phyloP scores from a whole-genome alignment of 2,888 invertebrate genomes.

The Pseudanteris insignis region DNA sequence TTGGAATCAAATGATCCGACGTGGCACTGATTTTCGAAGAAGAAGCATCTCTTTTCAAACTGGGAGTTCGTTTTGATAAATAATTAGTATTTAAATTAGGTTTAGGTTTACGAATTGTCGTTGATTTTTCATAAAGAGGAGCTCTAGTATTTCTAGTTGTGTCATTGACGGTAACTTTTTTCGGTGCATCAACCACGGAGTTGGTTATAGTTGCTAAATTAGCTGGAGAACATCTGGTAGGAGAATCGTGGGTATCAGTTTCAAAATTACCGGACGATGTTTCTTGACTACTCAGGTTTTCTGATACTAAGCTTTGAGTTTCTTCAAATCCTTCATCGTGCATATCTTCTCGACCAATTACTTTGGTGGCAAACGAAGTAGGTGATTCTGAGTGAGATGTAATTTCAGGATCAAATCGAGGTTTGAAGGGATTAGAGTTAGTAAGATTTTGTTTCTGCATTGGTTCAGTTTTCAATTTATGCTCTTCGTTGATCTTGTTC shows the following conservation, averaged over 20 bases:
- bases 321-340: constrained; percentile 93
- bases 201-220: constrained; percentile 47
- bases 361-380: constrained; percentile 59
- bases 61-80: constrained; percentile 57
- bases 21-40: constrained; percentile 29
- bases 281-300: constrained; percentile 86
- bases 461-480: constrained; percentile 5
- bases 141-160: constrained; percentile 6
- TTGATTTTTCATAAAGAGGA: constrained; percentile 16
- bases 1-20: constrained; percentile 9
- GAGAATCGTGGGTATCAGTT: constrained; percentile 71
- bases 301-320: constrained; percentile 86
- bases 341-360: constrained; percentile 71
- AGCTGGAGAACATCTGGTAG: constrained; percentile 62
- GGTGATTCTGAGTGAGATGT: constrained; percentile 66
- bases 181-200: constrained; percentile 2
- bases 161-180: constrained; percentile 3
- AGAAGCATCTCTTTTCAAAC: constrained; percentile 48
- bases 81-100: constrained; percentile 51
- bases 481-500: constrained; percentile 10
- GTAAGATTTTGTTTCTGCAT: constrained; percentile 3
- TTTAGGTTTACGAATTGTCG: constrained; percentile 28
- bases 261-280: constrained; percentile 79
- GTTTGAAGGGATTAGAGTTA: constrained; percentile 10
- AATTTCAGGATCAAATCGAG: constrained; percentile 61